A percentile compares a stretch with the other conserved stretches of the same genome.
Evolutionary conservation across 2,113 vertebrate genomes (phyloP).

Genomic region (Neolamprologus sp.): DNA sequence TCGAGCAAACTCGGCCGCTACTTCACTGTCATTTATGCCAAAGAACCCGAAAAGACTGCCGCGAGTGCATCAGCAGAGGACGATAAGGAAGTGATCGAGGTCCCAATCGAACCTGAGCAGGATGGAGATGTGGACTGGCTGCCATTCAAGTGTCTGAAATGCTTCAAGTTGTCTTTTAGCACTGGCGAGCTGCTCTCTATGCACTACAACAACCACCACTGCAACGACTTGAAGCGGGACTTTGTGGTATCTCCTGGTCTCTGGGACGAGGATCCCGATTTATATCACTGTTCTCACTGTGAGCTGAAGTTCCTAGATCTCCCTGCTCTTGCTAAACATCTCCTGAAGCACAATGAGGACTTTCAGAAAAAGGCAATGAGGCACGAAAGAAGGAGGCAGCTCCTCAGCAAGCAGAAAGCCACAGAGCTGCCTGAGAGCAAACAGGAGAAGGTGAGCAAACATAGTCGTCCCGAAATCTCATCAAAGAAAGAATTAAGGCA

Average conservation of each 20-base stretch:
- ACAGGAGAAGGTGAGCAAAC: conserved; percentile 80
- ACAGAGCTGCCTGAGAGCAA: conserved; percentile 78
- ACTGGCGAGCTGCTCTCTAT: conserved; percentile 85
- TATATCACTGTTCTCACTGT: conserved; percentile 93
- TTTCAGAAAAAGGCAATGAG: conserved; percentile 91
- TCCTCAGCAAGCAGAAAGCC: conserved; percentile 85
- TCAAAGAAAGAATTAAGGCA: background rate
- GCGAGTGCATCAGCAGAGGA: conserved; percentile 46
- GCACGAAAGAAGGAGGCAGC: conserved; percentile 86
- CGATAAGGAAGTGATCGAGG: conserved; percentile 64
- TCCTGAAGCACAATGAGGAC: conserved; percentile 89
- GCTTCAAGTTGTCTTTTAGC: conserved; percentile 89
- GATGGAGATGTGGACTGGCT: conserved; percentile 83
- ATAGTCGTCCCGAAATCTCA: background rate
- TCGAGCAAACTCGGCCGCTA: conserved; percentile 91
- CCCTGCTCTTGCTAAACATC: conserved; percentile 83
- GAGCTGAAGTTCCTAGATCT: conserved; percentile 83
- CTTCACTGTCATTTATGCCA: conserved; percentile 90
- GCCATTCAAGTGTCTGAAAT: conserved; percentile 92
- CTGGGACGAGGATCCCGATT: conserved; percentile 69
- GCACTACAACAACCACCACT: conserved; percentile 95
- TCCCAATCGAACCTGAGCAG: conserved; percentile 72
- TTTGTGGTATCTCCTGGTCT: conserved; percentile 77
- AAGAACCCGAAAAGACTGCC: conserved; percentile 76
- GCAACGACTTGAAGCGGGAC: conserved; percentile 89